Conservation (phyloP, 2,888 invertebrate species). For the Saturnia japonica region DNA sequence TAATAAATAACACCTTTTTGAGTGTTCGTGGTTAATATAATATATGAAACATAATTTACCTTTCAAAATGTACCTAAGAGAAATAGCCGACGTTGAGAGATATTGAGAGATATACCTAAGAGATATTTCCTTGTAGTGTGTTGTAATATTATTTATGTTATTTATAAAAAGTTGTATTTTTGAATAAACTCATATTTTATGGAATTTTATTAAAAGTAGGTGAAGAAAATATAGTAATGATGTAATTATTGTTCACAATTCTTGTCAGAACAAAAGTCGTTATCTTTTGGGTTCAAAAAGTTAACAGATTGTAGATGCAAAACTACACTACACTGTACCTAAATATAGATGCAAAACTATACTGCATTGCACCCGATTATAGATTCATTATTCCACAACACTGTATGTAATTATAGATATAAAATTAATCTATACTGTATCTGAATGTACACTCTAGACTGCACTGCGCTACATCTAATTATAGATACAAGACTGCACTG, state of each 20-base stretch:
- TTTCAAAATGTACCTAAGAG: background rate
- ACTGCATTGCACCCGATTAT: too few relatives aligned
- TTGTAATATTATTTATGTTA: background rate
- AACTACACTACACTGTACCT: background rate
- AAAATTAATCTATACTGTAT: too few relatives aligned
- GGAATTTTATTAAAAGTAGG: background rate
- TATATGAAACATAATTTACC: conserved; percentile 1
- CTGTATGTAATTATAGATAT: too few relatives aligned
- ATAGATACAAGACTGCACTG: too few relatives aligned
- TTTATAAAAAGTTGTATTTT: too few relatives aligned
- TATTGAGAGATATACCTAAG: too few relatives aligned
- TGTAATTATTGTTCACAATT: too few relatives aligned
- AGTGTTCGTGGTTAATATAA: background rate
- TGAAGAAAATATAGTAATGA: background rate
- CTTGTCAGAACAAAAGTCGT: background rate
- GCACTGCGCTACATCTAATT: too few relatives aligned
- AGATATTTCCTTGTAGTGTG: background rate
- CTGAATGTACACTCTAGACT: too few relatives aligned
- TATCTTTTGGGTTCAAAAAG: background rate
- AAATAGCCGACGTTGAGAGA: background rate
- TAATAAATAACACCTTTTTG: conserved; percentile 27
- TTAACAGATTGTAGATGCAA: background rate
- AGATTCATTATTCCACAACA: too few relatives aligned
- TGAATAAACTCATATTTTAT: too few relatives aligned
- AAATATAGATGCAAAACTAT: too few relatives aligned